A percentile compares a stretch with the other conserved stretches of the same genome.
Conservation (phyloP, 2,888 invertebrate species). For the Brenthis daphne region DNA sequence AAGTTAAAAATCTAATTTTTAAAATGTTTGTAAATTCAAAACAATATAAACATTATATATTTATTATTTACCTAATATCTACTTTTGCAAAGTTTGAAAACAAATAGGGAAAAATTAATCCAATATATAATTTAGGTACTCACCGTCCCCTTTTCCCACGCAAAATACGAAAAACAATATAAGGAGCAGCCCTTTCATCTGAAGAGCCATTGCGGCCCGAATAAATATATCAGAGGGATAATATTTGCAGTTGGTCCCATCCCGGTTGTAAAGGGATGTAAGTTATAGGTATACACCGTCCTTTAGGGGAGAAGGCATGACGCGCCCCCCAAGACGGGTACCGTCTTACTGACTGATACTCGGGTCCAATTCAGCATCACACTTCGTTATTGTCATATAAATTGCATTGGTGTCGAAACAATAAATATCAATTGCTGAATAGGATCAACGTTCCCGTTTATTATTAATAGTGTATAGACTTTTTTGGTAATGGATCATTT, state of each 20-base stretch:
- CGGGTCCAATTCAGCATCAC: slow-evolving; percentile 48
- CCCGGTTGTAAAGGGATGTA: slow-evolving; percentile 53
- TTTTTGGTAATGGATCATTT: too few relatives aligned
- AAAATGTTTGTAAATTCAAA: too few relatives aligned
- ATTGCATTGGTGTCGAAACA: slow-evolving; percentile 72
- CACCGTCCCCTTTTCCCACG: slow-evolving; percentile 62
- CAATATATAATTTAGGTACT: slow-evolving; percentile 59
- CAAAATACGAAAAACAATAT: slow-evolving; percentile 66
- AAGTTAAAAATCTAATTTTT: too few relatives aligned
- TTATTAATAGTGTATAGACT: slow-evolving; percentile 1
- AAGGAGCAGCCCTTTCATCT: slow-evolving; percentile 61
- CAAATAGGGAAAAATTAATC: slow-evolving; percentile 41
- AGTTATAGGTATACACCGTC: slow-evolving; percentile 45
- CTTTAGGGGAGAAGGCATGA: slow-evolving; percentile 47
- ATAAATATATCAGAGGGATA: slow-evolving; percentile 60
- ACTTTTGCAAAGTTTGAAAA: not conserved
- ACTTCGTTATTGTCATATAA: slow-evolving; percentile 50
- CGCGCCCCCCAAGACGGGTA: slow-evolving; percentile 50
- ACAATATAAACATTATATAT: too few relatives aligned
- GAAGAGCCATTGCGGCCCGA: slow-evolving; percentile 72
- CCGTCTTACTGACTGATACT: slow-evolving; percentile 51
- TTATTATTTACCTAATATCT: not conserved
- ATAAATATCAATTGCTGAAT: slow-evolving; percentile 64
- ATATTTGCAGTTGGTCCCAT: slow-evolving; percentile 71
- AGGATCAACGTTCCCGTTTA: slow-evolving; percentile 43